Percentiles rank a stretch among this genome's conserved stretches.
Evolutionary conservation across 2,113 vertebrate genomes (phyloP).

Genomic region (Salvelinus alpinus): DNA sequence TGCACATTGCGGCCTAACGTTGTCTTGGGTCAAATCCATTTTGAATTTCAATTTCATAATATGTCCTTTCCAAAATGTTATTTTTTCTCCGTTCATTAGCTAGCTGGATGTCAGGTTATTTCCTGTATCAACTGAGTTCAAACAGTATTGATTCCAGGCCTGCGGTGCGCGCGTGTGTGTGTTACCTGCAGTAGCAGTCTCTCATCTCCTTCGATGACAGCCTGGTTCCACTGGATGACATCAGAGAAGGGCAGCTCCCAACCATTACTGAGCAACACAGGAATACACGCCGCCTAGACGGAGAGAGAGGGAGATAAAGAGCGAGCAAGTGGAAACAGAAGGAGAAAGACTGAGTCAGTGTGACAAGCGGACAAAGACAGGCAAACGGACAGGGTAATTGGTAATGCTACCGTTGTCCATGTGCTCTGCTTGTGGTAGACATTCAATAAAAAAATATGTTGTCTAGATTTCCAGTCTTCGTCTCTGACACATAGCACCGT

Average conservation of each 20-base stretch:
- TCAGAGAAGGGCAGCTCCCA: conserved; percentile 96
- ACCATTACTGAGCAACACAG: conserved; percentile 89
- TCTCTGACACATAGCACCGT: no score
- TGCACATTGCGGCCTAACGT: no score
- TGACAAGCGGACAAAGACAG: background rate
- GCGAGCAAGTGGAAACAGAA: background rate
- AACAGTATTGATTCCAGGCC: conserved; percentile 33
- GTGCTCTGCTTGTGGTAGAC: background rate
- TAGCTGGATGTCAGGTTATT: conserved; percentile 41
- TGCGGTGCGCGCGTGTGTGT: background rate
- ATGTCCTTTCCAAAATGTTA: background rate
- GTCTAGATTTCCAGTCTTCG: no score
- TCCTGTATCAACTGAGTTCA: conserved; percentile 24
- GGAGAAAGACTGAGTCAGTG: background rate
- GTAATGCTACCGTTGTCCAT: background rate
- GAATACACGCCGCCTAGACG: conserved; percentile 88
- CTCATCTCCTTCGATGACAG: conserved; percentile 83
- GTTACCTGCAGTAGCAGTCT: conserved; percentile 87
- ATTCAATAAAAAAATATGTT: background rate
- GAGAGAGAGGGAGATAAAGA: background rate
- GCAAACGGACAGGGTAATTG: background rate
- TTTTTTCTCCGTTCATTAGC: conserved; percentile 8
- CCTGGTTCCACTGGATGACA: conserved; percentile 92
- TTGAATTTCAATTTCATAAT: no score
- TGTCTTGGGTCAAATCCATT: no score